Base-by-base conservation (phyloP, 2,888 invertebrate species). In the Griposia aprilina region DNA sequence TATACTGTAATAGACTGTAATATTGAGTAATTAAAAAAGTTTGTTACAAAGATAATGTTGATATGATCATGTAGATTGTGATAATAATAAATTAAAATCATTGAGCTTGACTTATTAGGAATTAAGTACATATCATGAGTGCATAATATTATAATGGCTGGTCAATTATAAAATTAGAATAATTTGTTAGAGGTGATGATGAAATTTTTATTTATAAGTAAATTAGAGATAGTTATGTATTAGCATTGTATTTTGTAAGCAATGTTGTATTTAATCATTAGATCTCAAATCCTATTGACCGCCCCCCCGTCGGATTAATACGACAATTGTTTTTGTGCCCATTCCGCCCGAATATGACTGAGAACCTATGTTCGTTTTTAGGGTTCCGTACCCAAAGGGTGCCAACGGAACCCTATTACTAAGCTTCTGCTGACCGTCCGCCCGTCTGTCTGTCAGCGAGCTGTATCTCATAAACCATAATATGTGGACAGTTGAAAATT, bases 41-140 rank as follows among this genome's bases (percentile, higher is more conserved):
- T 50, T 68, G 2, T 59, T 48, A 57, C 17, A 68, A 62, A 30
- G 11, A 45, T 70, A 66, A 62, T 45, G 15, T 30, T 59, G 26
- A 26, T 76, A 63, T 55, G 48, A 41, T 48, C 60, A 52, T 70
- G 78, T 85, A 59, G 82, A 85, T 66, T 20, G n/a, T 85, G 79
- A 82, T 62, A 55, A 41, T 62, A 57, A 59, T n/a, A 45, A 45
- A 48, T 62, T 36, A 36, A 36, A 2, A 36, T 36, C 30, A 36
- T 36, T 36, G 3, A 50, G 15, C 23, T 70, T 15, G 13, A 71
- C 20, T 59, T 63, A 26, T 41, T 80, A 73, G 50, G 41, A 55
- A 50, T 55, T 80, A 60, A 30, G 55, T 71, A 52, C 50, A 26
- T 52, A 55, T 30, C n/a, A 36, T 23, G 8, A 20, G 17, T 83